Evolutionary conservation across 2,113 vertebrate genomes (phyloP).

Genomic region (Phyllostomus discolor): DNA sequence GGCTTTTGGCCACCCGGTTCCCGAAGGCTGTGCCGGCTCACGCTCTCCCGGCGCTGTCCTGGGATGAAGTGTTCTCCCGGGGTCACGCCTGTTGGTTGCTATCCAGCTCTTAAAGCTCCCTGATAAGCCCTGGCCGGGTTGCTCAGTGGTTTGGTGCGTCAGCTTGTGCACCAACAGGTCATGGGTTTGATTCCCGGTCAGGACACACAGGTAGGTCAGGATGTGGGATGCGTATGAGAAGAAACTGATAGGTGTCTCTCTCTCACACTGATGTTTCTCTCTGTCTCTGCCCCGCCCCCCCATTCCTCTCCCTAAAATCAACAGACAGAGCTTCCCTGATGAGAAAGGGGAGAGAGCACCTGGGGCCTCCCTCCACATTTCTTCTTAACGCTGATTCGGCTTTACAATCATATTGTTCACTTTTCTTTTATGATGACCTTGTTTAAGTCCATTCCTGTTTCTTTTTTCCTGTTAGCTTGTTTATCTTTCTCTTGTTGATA

Average conservation of each 20-base stretch:
- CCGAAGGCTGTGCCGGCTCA: not conserved
- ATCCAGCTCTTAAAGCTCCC: not conserved
- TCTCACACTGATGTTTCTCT: too few species aligned
- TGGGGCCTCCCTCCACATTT: not conserved
- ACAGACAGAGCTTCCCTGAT: too few species aligned
- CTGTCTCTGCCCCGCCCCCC: too few species aligned
- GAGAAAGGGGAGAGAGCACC: not conserved
- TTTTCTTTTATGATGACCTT: not conserved
- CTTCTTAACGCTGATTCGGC: not conserved
- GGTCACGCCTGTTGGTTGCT: not conserved
- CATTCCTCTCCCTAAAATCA: too few species aligned
- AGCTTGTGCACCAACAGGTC: too few species aligned
- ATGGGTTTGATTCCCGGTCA: too few species aligned
- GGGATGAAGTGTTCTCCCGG: not conserved
- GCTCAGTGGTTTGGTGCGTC: too few species aligned
- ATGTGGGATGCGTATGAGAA: too few species aligned
- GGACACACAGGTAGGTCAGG: too few species aligned
- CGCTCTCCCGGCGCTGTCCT: accelerated
- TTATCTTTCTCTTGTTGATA: not conserved
- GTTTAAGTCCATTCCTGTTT: not conserved
- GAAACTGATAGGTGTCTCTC: too few species aligned
- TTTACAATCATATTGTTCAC: not conserved
- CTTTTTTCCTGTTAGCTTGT: not conserved
- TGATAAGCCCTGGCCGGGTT: not conserved
- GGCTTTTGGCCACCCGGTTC: not conserved